phyloP scores from a whole-genome alignment of 2,888 invertebrate genomes.

The Drosophila melanosoma region DNA sequence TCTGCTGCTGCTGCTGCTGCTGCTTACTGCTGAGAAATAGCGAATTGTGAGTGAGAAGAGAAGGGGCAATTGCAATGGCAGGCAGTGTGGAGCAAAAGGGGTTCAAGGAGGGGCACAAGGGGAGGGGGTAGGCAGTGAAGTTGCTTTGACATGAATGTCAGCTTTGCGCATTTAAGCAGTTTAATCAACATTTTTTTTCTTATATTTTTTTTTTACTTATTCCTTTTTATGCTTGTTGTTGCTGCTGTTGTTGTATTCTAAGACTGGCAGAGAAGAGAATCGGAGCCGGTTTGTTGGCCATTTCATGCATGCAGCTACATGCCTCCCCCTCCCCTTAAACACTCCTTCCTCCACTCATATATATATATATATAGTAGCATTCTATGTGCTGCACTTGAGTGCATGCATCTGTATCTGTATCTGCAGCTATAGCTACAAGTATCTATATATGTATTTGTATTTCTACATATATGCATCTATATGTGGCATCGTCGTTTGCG shows the following conservation, averaged over 20 bases:
- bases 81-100: conserved; percentile 4
- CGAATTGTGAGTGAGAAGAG: conserved; percentile 1
- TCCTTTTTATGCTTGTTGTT: conserved; percentile 50
- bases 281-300: conserved; percentile 70
- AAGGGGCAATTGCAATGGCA: conserved; percentile 2
- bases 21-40: background rate
- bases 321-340: background rate
- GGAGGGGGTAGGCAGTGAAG: conserved; percentile 28
- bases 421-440: conserved; percentile 34
- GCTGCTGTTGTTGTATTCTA: conserved; percentile 54
- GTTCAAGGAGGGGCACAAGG: background rate
- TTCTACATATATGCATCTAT: conserved; percentile 8
- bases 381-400: conserved; percentile 65
- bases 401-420: conserved; percentile 54
- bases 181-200: conserved; percentile 72
- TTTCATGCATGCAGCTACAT: conserved; percentile 58
- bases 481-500: conserved; percentile 31
- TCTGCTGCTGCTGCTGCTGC: background rate
- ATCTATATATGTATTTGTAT: conserved; percentile 11
- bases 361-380: conserved; percentile 29
- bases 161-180: conserved; percentile 81
- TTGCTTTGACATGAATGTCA: conserved; percentile 82
- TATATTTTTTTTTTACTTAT: conserved; percentile 25
- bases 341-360: background rate
- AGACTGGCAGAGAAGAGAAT: conserved; percentile 52